Percentiles rank a stretch among this genome's conserved stretches.
phyloP scores from a whole-genome alignment of 1,140 invertebrate species.

The Trachymyrmex cornetzi region DNA sequence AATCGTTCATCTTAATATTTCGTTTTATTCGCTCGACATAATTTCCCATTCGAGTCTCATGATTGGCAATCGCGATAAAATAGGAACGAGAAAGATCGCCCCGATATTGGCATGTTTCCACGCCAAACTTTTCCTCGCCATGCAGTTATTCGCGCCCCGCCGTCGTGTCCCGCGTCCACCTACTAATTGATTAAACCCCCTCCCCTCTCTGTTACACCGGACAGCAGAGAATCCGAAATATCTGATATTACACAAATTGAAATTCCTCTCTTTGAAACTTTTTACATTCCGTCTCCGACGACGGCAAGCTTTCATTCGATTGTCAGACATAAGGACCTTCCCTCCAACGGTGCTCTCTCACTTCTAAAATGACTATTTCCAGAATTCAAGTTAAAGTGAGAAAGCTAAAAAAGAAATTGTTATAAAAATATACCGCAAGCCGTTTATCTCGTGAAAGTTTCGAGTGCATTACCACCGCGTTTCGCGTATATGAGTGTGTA shows the following conservation, averaged over 20 bases:
- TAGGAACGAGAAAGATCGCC: constrained; percentile 24
- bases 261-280: constrained; percentile 68
- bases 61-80: constrained; percentile 58
- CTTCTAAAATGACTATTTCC: constrained; percentile 42
- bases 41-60: constrained; percentile 54
- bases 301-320: constrained; percentile 46
- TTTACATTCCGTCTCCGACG: constrained; percentile 60
- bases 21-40: constrained; percentile 39
- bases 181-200: constrained; percentile 73
- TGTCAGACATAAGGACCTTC: constrained; percentile 20
- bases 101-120: constrained; percentile 65
- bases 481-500: constrained; percentile 30
- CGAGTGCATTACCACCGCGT: constrained; percentile 12
- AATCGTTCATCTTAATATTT: constrained; percentile 50
- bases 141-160: constrained; percentile 51
- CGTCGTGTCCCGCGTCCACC: constrained; percentile 39
- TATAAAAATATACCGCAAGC: constrained; percentile 53
- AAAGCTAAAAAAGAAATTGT: constrained; percentile 31
- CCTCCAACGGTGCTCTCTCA: not conserved
- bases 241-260: constrained; percentile 73
- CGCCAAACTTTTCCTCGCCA: constrained; percentile 54
- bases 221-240: constrained; percentile 69
- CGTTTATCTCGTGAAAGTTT: constrained; percentile 58
- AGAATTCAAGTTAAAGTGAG: constrained; percentile 25
- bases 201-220: not conserved